Evolutionary conservation across 30 jellyfish, hydroid and myxozoan species (phyloP), one percentile per base, ranked within the genome.

Genomic region (Turritopsis rubra): DNA sequence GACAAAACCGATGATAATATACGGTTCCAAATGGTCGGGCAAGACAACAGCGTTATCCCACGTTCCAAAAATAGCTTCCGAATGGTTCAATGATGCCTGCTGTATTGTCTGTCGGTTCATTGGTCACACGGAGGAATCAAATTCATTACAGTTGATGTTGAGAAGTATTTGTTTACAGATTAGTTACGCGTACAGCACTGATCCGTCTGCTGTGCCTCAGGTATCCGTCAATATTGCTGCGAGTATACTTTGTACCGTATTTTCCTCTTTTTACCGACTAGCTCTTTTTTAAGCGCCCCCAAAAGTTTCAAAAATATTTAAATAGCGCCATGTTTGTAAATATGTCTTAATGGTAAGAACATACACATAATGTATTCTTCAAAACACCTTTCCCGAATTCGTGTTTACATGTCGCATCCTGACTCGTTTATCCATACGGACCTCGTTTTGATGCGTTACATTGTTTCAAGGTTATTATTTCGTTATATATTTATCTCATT

Each of bases 131-230:
- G 73, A 82, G 28, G 96, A 89, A 29, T 84, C 96, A 26, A 85
- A 87, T n/a, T 89, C 96, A 21, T 70, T 85, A 72, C 88, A 74
- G 18, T 87, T 89, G 31, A 78, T 89, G 26, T 27, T 84, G 66
- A 81, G 86, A 52, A 84, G 90, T 28, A 89, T 89, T 73, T 89
- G 96, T 66, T 53, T 89, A 68, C 93, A 89, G 86, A 79, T 89
- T 0, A 89, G 96, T 71, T 80, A n/a, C 53, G 94, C 96, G 0
- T 89, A 79, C 81, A 71, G 86, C 72, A 84, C 94, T 3, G 96
- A 89, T 54, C 96, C 96, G 8, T 76, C 90, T 3, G 89, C 89
- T 19, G 90, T 89, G 17, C 96, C 96, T 21, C 89, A 89, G 93
- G 96, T 89, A 76, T 28, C 53, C 74, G 27, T 17, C 4, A 25